Evolutionary conservation across 2,888 invertebrate genomes (phyloP), one percentile per base, ranked within the genome.

Genomic region (Mythimna albipuncta): DNA sequence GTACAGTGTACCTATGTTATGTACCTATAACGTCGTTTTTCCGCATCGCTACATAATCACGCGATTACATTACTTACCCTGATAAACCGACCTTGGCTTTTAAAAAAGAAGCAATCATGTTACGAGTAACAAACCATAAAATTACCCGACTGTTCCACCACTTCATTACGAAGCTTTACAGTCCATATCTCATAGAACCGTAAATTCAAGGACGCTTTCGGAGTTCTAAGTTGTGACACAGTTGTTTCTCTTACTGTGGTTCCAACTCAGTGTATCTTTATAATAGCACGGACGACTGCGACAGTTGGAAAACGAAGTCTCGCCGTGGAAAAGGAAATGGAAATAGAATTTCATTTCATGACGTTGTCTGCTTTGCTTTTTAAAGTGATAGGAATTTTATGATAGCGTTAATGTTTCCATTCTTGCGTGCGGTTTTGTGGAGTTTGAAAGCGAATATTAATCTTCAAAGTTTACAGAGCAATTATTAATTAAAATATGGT

Each of bases 201-300:
- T 44, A 57, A 58, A 74, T 75, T 86, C 70, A 86, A 80, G 72
- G 85, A 75, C 78, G 47, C 55, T 64, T 44, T 55, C 38, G 7
- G 44, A 64, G 35, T 54, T 68, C 57, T 26, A 62, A 68, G 59
- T 64, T 58, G 10, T 72, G 61, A 52, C 79, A 61, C 69, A 64
- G 57, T 62, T 69, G 72, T 44, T 47, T 65, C 54, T 55, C 62
- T 78, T 64, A 52, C 59, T n/a, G 55, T 64, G 7, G 11, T 26
- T 69, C 38, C n/a, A 32, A 50, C 69, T 32, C 63, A 58, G 66
- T 69, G 52, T 50, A 21, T 21, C 44, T 72, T 65, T 58, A n/a
- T 55, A 9, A 32, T 21, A 65, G 59, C 41, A 65, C n/a, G 26
- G 44, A 59, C 41, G 50, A 62, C 52, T 65, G 75, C 47, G 44